A percentile compares a stretch with the other conserved stretches of the same genome.
These are phyloP conservation scores for Dryobates pubescens DNA, from an alignment of 2,797 vertebrate species.

Conservation along the genomic window DNA sequence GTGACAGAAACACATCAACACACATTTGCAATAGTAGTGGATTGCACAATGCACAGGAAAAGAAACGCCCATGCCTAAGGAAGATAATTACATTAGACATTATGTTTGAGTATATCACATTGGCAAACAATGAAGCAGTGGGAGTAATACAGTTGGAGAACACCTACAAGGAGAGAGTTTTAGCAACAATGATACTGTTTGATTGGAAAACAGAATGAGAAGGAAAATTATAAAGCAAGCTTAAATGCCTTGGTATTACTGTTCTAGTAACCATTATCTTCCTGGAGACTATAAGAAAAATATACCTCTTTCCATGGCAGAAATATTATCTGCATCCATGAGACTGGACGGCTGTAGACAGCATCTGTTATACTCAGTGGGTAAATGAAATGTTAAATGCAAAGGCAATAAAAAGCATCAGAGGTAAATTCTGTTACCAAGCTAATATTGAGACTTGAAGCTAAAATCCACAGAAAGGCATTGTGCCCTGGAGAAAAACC, in stretches of 20 bases:
- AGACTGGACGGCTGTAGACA: neutral
- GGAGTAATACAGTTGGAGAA: slow-evolving; percentile 55
- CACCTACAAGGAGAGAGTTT: slow-evolving; percentile 52
- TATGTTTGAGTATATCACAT: slow-evolving; percentile 56
- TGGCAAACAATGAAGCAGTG: slow-evolving; percentile 49
- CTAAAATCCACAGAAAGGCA: neutral
- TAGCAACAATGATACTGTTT: slow-evolving; percentile 45
- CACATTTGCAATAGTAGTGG: neutral
- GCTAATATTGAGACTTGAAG: neutral
- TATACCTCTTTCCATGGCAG: neutral
- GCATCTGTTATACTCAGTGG: neutral
- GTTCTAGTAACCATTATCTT: neutral
- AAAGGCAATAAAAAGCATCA: neutral
- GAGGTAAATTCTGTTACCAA: neutral
- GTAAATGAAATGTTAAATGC: neutral
- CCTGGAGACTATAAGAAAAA: neutral
- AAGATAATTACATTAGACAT: slow-evolving; percentile 50
- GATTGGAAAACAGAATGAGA: slow-evolving; percentile 41
- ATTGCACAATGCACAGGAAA: slow-evolving; percentile 12
- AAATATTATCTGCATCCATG: neutral
- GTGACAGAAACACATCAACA: neutral
- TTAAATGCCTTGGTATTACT: neutral
- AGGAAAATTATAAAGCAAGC: neutral
- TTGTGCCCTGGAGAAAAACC: neutral
- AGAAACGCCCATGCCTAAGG: slow-evolving; percentile 27